Evolutionary conservation across 2,888 invertebrate genomes (phyloP).

Genomic region (Phrixothrix hirtus): DNA sequence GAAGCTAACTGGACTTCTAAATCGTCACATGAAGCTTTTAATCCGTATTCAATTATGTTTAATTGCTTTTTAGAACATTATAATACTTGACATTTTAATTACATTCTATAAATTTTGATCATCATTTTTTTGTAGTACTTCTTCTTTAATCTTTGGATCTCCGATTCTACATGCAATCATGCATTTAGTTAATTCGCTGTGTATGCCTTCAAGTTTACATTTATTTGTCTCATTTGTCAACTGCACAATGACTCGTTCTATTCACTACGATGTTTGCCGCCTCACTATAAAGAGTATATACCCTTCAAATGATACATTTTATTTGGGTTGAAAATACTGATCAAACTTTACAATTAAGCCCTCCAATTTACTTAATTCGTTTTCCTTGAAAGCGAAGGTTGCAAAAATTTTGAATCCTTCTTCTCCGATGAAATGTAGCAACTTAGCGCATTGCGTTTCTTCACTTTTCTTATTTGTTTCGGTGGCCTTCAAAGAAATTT

Average conservation of each 20-base stretch:
- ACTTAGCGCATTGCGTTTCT: not conserved
- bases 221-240: slow-evolving; percentile 14
- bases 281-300: no score
- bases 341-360: not conserved
- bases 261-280: no score
- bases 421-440: not conserved
- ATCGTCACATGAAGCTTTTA: no score
- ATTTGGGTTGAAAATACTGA: not conserved
- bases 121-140: slow-evolving; percentile 33
- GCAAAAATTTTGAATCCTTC: not conserved
- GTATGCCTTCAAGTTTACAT: slow-evolving; percentile 2
- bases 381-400: not conserved
- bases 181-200: slow-evolving; percentile 21
- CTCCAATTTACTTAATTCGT: not conserved
- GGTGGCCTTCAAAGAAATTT: no score
- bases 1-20: no score
- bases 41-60: not conserved
- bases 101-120: slow-evolving; percentile 29
- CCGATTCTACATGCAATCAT: slow-evolving; percentile 34
- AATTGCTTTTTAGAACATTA: slow-evolving; percentile 5
- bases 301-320: no score
- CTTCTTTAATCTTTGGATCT: slow-evolving; percentile 26
- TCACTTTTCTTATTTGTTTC: no score
- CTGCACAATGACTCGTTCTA: slow-evolving; percentile 30
- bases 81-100: slow-evolving; percentile 19